Evolutionary conservation across 2,888 invertebrate genomes (phyloP).

Genomic region (Eupeodes luniger): DNA sequence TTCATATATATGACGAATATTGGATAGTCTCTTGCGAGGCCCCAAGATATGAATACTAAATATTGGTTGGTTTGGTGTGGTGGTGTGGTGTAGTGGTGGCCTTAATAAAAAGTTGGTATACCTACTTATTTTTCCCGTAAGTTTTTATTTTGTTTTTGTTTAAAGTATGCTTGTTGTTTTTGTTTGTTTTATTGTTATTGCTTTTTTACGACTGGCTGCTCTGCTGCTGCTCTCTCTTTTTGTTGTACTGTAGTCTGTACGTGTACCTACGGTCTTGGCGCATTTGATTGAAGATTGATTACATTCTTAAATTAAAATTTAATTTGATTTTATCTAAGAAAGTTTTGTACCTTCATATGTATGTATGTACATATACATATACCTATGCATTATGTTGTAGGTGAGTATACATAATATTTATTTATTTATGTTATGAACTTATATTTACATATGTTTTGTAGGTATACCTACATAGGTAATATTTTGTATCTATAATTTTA

Average conservation of each 20-base stretch:
- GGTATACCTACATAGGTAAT: not conserved
- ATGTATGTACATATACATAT: not conserved
- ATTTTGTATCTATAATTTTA: not conserved
- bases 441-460: too few relatives aligned
- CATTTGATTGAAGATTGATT: slow-evolving; percentile 56
- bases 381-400: not conserved
- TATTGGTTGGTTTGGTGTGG: slow-evolving; percentile 59
- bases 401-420: too few relatives aligned
- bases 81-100: slow-evolving; percentile 68
- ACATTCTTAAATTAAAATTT: slow-evolving; percentile 25
- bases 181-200: slow-evolving; percentile 60
- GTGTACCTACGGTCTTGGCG: slow-evolving; percentile 4
- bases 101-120: slow-evolving; percentile 76
- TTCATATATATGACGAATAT: slow-evolving; percentile 76
- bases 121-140: slow-evolving; percentile 66
- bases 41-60: slow-evolving; percentile 67
- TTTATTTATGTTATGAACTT: too few relatives aligned
- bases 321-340: slow-evolving; percentile 5
- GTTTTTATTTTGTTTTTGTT: slow-evolving; percentile 30
- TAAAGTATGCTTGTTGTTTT: slow-evolving; percentile 36
- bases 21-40: slow-evolving; percentile 82
- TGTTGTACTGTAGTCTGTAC: not conserved
- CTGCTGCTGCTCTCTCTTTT: slow-evolving; percentile 46
- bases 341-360: not conserved
- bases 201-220: slow-evolving; percentile 46